A percentile compares a stretch with the other conserved stretches of the same genome.
These are phyloP conservation scores for Rostratula benghalensis DNA, from an alignment of 2,113 vertebrate genomes.

Conservation along the genomic window DNA sequence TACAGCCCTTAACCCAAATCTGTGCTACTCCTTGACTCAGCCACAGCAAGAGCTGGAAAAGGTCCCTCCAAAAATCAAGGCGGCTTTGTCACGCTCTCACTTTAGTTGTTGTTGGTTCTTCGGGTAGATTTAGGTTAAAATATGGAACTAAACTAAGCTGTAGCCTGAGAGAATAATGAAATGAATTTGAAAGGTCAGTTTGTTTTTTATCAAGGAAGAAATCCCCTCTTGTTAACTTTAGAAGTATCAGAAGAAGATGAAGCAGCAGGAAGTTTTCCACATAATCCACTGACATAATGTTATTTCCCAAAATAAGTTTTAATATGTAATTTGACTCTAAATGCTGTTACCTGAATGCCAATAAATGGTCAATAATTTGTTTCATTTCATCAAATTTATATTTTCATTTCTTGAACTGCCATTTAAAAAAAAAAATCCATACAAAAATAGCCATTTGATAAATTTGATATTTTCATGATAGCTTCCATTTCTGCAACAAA, in stretches of 20 bases:
- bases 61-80: background rate
- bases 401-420: background rate
- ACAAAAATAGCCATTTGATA: background rate
- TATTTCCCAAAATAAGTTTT: background rate
- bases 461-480: background rate
- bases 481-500: background rate
- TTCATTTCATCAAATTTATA: background rate
- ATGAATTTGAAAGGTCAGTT: background rate
- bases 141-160: background rate
- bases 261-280: background rate
- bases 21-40: background rate
- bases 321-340: background rate
- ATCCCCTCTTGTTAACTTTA: background rate
- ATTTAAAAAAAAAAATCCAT: background rate
- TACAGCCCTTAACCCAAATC: background rate
- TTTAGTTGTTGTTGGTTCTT: background rate
- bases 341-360: background rate
- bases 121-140: background rate
- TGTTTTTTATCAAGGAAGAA: background rate
- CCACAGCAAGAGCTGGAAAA: background rate
- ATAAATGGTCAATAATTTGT: background rate
- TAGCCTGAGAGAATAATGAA: background rate
- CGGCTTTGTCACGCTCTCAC: background rate
- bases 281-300: background rate
- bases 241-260: background rate